A percentile compares a stretch with the other conserved stretches of the same genome.
phyloP scores from a whole-genome alignment of 2,113 vertebrate species.

The Bostrychus sinensis region DNA sequence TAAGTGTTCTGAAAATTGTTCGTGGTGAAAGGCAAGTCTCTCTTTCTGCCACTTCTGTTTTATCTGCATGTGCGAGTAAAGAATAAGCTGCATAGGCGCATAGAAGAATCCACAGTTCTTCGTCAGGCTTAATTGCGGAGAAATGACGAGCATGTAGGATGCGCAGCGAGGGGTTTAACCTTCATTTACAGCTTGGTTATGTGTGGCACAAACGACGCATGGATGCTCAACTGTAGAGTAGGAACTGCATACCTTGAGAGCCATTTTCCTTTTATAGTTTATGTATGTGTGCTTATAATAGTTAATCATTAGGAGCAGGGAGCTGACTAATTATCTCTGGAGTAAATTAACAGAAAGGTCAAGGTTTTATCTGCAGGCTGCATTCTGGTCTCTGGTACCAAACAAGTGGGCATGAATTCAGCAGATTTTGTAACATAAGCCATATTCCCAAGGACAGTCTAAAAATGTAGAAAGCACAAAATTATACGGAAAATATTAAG shows the following conservation, averaged over 20 bases:
- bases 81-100: not conserved
- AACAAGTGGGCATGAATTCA: constrained; percentile 17
- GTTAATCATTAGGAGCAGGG: constrained; percentile 42
- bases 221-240: not conserved
- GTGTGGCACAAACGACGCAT: not conserved
- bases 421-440: not conserved
- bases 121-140: not conserved
- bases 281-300: constrained; percentile 24
- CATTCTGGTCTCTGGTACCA: constrained; percentile 13
- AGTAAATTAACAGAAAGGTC: constrained; percentile 38
- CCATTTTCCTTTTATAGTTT: constrained; percentile 10
- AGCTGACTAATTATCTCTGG: constrained; percentile 46
- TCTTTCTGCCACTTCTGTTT: constrained; percentile 18
- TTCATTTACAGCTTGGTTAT: not conserved
- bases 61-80: constrained; percentile 16
- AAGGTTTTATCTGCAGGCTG: constrained; percentile 46
- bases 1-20: constrained; percentile 70
- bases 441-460: not conserved
- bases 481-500: no score
- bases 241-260: constrained; percentile 4
- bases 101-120: not conserved
- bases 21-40: constrained; percentile 30
- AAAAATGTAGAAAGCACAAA: not conserved
- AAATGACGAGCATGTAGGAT: not conserved
- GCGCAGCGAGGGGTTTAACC: not conserved